A percentile compares a stretch with the other conserved stretches of the same genome.
phyloP scores from a whole-genome alignment of 2,888 invertebrate genomes.

The Erebia ligea region DNA sequence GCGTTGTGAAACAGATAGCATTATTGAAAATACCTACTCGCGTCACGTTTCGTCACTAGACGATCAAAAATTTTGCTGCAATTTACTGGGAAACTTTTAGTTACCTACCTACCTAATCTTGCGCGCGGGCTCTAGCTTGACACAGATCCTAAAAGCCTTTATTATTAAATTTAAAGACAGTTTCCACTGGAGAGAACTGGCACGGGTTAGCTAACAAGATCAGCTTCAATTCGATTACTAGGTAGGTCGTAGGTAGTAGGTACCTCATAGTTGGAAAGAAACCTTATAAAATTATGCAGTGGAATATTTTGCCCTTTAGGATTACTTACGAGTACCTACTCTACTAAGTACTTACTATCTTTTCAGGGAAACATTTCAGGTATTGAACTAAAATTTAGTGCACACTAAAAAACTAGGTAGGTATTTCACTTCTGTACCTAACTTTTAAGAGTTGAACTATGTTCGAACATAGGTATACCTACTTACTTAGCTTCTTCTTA shows the following conservation, averaged over 20 bases:
- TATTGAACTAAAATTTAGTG: not conserved
- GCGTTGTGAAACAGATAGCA: no score
- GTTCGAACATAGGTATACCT: no score
- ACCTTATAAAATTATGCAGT: conserved; percentile 21
- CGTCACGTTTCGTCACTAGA: no score
- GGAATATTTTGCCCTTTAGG: not conserved
- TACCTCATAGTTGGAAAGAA: conserved; percentile 22
- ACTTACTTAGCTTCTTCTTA: no score
- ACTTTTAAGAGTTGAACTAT: no score
- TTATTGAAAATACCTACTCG: no score
- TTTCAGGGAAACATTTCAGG: not conserved
- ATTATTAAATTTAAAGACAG: conserved; percentile 22
- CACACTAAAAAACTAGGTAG: no score
- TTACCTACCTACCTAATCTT: no score
- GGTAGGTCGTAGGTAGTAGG: no score
- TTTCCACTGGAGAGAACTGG: conserved; percentile 27
- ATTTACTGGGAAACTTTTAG: not conserved
- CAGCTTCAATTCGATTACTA: conserved; percentile 32
- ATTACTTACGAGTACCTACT: not conserved
- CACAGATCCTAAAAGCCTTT: conserved; percentile 13
- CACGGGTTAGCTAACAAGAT: conserved; percentile 30
- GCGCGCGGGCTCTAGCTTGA: not conserved
- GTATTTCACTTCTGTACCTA: no score
- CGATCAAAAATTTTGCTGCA: no score
- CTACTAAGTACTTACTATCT: not conserved